Conservation (phyloP, 2,888 invertebrate genomes). For the Dryocosmus kuriphilus region DNA sequence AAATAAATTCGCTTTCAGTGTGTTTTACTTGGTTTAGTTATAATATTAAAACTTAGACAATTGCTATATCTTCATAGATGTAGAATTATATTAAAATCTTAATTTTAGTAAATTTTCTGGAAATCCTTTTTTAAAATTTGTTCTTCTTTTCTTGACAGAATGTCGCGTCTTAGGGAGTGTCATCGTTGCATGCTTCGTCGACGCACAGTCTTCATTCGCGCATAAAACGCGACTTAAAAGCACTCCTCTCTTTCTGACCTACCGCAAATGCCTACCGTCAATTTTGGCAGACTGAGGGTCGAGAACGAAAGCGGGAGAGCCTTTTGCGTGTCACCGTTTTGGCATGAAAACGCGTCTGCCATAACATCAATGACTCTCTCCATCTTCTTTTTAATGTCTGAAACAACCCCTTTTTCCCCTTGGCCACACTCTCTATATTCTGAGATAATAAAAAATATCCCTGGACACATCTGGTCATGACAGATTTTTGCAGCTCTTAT, state of each 20-base stretch:
- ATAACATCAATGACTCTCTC: not conserved
- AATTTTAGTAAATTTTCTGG: too few relatives aligned
- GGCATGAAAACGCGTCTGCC: not conserved
- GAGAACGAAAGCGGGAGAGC: slow-evolving; percentile 1
- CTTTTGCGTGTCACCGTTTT: slow-evolving; percentile 24
- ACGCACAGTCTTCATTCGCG: not conserved
- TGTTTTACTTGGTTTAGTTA: too few relatives aligned
- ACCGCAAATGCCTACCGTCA: slow-evolving; percentile 26
- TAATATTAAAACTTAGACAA: too few relatives aligned
- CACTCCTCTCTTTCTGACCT: slow-evolving; percentile 22
- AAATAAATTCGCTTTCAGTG: too few relatives aligned
- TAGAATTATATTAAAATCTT: too few relatives aligned
- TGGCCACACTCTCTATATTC: not conserved
- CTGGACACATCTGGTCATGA: not conserved
- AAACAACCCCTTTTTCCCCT: not conserved
- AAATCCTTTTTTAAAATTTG: not conserved
- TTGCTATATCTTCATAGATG: too few relatives aligned
- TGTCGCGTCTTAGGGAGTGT: not conserved
- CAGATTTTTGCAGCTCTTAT: not conserved
- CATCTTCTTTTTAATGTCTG: slow-evolving; percentile 3
- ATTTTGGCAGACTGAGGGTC: slow-evolving; percentile 26
- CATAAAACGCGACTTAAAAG: slow-evolving; percentile 29
- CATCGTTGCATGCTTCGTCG: slow-evolving; percentile 14
- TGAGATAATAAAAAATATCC: slow-evolving; percentile 4
- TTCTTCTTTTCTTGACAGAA: not conserved